A percentile compares a stretch with the other conserved stretches of the same genome.
Evolutionary conservation across 1,140 invertebrate genomes (phyloP).

Genomic region (Thaumatotibia leucotreta): DNA sequence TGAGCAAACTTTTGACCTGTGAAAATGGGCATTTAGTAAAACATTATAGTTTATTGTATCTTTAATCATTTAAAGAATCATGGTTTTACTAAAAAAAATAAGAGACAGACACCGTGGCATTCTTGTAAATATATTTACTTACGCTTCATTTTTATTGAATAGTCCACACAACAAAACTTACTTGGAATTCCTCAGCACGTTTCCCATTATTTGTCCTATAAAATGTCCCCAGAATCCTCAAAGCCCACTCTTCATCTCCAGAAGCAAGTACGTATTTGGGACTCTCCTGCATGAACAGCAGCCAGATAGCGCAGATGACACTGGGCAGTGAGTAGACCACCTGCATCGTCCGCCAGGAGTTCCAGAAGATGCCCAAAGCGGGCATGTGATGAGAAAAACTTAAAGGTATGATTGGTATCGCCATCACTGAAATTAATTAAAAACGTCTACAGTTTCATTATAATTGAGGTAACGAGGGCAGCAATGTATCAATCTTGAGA

Average conservation of each 20-base stretch:
- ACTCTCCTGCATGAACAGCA: constrained; percentile 50
- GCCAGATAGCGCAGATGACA: constrained; percentile 29
- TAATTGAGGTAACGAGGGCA: too few species aligned
- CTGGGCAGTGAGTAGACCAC: constrained; percentile 41
- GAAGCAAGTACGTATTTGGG: constrained; percentile 46
- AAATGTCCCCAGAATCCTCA: constrained; percentile 38
- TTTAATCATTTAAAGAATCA: too few species aligned
- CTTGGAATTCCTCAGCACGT: constrained; percentile 27
- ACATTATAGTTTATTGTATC: neutral
- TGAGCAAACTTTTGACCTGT: neutral
- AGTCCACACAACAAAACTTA: constrained; percentile 21
- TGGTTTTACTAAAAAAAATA: too few species aligned
- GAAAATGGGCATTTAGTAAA: neutral
- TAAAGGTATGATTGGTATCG: constrained; percentile 56
- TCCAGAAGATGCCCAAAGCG: constrained; percentile 48
- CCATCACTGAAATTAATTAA: constrained; percentile 34
- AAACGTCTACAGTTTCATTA: too few species aligned
- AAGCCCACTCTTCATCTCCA: constrained; percentile 33
- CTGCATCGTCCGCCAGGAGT: constrained; percentile 50
- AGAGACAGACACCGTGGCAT: too few species aligned
- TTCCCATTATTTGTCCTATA: constrained; percentile 23
- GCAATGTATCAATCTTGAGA: too few species aligned
- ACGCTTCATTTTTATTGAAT: too few species aligned
- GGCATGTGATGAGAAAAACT: constrained; percentile 43
- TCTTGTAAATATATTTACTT: too few species aligned